These are phyloP conservation scores for Octonoba sinensis DNA, from an alignment of 2,888 invertebrate genomes.

Conservation along the genomic window DNA sequence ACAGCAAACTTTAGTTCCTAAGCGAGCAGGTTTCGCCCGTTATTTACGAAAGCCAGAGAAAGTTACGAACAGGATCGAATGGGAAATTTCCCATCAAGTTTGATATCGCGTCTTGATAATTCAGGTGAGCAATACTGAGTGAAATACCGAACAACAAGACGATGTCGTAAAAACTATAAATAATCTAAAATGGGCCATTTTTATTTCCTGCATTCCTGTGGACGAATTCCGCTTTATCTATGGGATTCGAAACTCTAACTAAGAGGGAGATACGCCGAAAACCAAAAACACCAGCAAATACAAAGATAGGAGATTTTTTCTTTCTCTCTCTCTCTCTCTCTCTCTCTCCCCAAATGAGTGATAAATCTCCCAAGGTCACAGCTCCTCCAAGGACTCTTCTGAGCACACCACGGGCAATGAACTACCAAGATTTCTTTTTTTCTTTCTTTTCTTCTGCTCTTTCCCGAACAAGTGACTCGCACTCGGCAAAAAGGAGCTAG, in stretches of 20 bases:
- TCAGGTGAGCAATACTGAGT: no score
- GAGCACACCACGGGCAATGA: slow-evolving; percentile 12
- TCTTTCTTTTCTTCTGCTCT: background rate
- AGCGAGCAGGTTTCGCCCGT: no score
- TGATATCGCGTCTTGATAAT: no score
- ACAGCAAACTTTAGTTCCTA: no score
- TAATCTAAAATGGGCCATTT: slow-evolving; percentile 4
- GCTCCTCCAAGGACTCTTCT: slow-evolving; percentile 31
- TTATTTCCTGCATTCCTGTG: slow-evolving; percentile 17
- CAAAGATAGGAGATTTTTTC: slow-evolving; percentile 11
- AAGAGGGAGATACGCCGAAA: background rate
- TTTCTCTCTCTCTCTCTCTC: background rate
- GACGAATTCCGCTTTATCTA: background rate
- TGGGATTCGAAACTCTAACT: slow-evolving; percentile 2
- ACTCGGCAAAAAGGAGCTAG: background rate
- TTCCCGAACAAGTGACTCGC: background rate
- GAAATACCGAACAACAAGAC: background rate
- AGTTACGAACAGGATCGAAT: no score
- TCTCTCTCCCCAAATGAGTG: background rate
- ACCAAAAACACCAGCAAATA: slow-evolving; percentile 3
- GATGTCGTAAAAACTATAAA: slow-evolving; percentile 1
- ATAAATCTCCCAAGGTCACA: slow-evolving; percentile 54
- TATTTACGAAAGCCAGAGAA: no score
- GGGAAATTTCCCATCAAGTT: no score
- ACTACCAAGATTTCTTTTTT: slow-evolving; percentile 6